These are phyloP conservation scores for Drosophila kurseongensis DNA, from an alignment of 1,140 invertebrate species.

Conservation along the genomic window DNA sequence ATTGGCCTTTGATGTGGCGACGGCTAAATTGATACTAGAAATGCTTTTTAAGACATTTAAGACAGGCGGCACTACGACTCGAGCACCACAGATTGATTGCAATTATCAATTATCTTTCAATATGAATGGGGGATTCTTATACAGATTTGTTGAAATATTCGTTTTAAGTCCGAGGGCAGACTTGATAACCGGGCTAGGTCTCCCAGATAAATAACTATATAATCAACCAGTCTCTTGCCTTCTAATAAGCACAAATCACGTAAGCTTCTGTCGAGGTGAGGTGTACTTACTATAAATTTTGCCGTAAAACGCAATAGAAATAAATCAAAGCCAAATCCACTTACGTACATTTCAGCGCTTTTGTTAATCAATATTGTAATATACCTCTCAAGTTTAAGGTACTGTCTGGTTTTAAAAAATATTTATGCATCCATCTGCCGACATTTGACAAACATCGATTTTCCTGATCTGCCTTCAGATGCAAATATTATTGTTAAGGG, in stretches of 20 bases:
- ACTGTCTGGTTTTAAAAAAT: constrained; percentile 13
- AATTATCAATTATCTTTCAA: constrained; percentile 17
- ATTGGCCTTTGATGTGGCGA: constrained; percentile 58
- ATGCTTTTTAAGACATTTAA: not conserved
- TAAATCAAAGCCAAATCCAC: constrained; percentile 9
- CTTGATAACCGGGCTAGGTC: constrained; percentile 4
- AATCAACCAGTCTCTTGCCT: constrained; percentile 29
- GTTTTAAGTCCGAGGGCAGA: not conserved
- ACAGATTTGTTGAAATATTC: not conserved
- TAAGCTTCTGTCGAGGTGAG: constrained; percentile 11
- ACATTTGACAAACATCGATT: constrained; percentile 16
- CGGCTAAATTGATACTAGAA: constrained; percentile 38
- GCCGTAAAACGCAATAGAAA: constrained; percentile 28
- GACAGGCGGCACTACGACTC: constrained; percentile 1
- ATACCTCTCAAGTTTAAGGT: constrained; percentile 19
- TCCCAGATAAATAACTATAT: constrained; percentile 14
- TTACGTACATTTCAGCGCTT: constrained; percentile 5
- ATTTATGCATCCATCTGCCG: constrained; percentile 15
- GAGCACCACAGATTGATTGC: constrained; percentile 32
- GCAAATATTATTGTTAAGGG: constrained; percentile 30
- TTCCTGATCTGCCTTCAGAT: constrained; percentile 20
- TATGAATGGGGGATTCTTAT: not conserved
- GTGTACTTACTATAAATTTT: constrained; percentile 13
- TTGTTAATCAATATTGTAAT: constrained; percentile 9
- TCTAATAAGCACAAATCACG: constrained; percentile 38